A percentile compares a stretch with the other conserved stretches of the same genome.
Conservation (phyloP, 2,797 vertebrate genomes). For the Chromis chromis region DNA sequence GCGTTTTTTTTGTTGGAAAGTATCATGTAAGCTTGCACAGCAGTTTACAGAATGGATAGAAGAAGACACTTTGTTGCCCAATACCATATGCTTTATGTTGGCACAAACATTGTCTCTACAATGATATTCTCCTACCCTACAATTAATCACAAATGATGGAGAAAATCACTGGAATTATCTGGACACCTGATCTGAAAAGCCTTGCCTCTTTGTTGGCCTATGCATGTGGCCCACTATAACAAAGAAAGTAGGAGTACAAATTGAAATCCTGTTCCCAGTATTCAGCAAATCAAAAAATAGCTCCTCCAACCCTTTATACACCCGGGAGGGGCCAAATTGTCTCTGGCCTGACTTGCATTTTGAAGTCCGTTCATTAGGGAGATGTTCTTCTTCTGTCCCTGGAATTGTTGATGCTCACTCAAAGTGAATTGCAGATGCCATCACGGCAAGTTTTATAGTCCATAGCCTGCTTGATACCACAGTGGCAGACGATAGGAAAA, state of each 20-base stretch:
- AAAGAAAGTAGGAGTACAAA: not conserved
- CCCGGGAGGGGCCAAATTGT: not conserved
- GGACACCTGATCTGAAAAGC: not conserved
- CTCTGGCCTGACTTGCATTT: not conserved
- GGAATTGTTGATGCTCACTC: not conserved
- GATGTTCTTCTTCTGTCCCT: constrained; percentile 3
- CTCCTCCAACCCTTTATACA: not conserved
- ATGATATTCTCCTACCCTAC: not conserved
- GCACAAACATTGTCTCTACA: not conserved
- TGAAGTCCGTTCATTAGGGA: not conserved
- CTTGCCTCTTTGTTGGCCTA: not conserved
- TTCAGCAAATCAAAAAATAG: not conserved
- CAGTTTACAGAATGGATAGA: constrained; percentile 2
- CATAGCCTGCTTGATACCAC: not conserved
- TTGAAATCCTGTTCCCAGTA: not conserved
- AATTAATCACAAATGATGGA: constrained; percentile 6
- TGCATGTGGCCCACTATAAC: not conserved
- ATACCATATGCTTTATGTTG: constrained; percentile 1
- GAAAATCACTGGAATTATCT: not conserved
- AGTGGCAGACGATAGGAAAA: constrained; percentile 12
- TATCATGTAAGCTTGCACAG: not conserved
- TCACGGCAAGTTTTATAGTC: constrained; percentile 20
- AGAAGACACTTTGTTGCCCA: not conserved
- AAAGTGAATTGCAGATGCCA: constrained; percentile 18
- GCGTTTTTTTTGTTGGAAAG: constrained; percentile 20